Evolutionary conservation across 1,140 invertebrate species (phyloP), one percentile per base, ranked within the genome.

Genomic region (Tribolium madens): DNA sequence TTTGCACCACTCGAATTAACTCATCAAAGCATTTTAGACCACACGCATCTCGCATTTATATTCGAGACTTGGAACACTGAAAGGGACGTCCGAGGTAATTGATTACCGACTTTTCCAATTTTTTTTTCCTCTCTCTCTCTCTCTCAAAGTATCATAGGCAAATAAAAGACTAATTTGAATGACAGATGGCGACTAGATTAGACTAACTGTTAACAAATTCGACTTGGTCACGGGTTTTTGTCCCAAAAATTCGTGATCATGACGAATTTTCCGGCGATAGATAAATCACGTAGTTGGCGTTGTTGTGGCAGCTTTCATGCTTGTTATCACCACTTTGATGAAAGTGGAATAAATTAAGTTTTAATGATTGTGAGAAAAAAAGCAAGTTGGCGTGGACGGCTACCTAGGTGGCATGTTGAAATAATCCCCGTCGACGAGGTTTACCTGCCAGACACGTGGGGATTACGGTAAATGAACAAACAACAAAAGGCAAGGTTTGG

Each of bases 1-100:
- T 72, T 72, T 72, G 70, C 70, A 72, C 70, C 70, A 72, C 70
- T 72, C 50, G 70, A 72, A 72, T 72, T 72, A 72, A 72, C 70
- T 52, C 70, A 72, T 72, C 70, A 72, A 50, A 52, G 46, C 47
- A 26, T 72, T 72, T 48, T 71, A 50, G 70, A 72, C 70, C 70
- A 72, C 70, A 72, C 70, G 52, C 70, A 31, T 15, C 46, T 17
- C 9, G 46, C 70, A 50, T 72, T 72, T 72, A 72, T 26, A 72
- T 72, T 72, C 70, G 21, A 26, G n/a, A 64, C 26, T 5, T 64
- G 57, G n/a, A 33, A 64, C 57, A 64, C 57, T 26, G 12, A 64
- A 26, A 64, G 57, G 57, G 57, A 64, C 57, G 57, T 64, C 26
- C 18, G n/a, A 1, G 12, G 52, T 57, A 57, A 57, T 57, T 14